Percentiles rank a stretch among this genome's conserved stretches.
phyloP scores from a whole-genome alignment of 2,888 invertebrate species.

The Pammene fasciana region DNA sequence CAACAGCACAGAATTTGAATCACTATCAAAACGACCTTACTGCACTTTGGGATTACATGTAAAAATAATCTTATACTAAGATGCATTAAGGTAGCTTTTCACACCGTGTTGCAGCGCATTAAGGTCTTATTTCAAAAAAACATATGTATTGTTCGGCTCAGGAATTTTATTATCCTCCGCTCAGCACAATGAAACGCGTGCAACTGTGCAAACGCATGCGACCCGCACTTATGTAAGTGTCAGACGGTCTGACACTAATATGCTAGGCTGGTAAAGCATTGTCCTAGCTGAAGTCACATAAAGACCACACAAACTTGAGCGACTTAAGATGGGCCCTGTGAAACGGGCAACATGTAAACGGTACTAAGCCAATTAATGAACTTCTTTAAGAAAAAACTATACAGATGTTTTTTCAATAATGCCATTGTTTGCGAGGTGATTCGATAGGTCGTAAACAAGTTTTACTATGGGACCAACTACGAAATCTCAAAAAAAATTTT shows the following conservation, averaged over 20 bases:
- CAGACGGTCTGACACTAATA: conserved; percentile 39
- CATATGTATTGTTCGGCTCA: conserved; percentile 58
- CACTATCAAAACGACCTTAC: not conserved
- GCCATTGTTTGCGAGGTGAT: too few relatives aligned
- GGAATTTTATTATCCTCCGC: conserved; percentile 66
- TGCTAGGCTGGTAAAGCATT: not conserved
- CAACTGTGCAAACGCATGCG: conserved; percentile 64
- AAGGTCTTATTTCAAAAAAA: not conserved
- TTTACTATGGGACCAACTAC: too few relatives aligned
- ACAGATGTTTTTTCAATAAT: too few relatives aligned
- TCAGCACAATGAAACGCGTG: conserved; percentile 56
- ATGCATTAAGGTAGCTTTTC: not conserved
- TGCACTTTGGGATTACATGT: not conserved
- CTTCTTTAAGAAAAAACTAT: too few relatives aligned
- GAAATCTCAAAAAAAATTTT: too few relatives aligned
- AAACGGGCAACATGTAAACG: not conserved
- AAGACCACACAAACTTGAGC: not conserved
- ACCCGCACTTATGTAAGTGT: conserved; percentile 34
- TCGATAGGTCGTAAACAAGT: too few relatives aligned
- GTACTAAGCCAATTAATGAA: too few relatives aligned
- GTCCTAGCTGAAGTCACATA: not conserved
- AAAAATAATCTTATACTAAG: not conserved
- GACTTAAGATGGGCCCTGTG: too few relatives aligned
- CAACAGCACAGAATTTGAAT: conserved; percentile 47
- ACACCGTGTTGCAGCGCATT: not conserved